Evolutionary conservation across 92 coral and sea anemone genomes (phyloP), one percentile per base, ranked within the genome.

Genomic region (Isaurus tuberculatus): DNA sequence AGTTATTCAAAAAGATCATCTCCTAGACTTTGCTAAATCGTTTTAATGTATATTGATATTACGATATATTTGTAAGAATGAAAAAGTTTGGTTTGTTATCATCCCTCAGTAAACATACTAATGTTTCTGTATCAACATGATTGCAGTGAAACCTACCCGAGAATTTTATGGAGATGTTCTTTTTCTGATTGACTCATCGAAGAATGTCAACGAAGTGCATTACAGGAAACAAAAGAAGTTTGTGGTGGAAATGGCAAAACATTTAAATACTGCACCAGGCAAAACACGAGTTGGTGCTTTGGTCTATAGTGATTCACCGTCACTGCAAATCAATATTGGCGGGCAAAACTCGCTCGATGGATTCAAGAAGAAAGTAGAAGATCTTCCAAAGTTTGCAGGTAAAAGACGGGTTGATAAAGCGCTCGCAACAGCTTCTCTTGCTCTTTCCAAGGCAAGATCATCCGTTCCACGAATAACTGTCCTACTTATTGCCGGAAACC

Each of bases 131-230:
- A 26, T 63, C 63, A 55, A 57, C 27, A n/a, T n/a, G 6, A 26
- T 29, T 48, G 65, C 28, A 19, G 80, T 74, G 43, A 74, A 74
- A 16, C 48, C 43, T 7, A 29, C 46, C 10, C 46, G 28, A 43
- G 65, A 31, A 7, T 74, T 74, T 57, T 42, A 49, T 30, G 80
- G 80, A 11, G 96, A 92, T 37, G 77, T 92, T 53, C 78, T 90
- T n/a, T 92, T 90, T 60, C 70, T 92, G n/a, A 84, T 90, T 8
- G 96, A 92, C 48, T 92, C 96, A 0, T 92, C 96, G 32, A 60
- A 79, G 27, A 49, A 74, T 64, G 84, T 92, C 70, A 73, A 51
- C 40, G 74, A 11, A 60, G 64, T 48, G 25, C 81, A 74, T n/a
- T 92, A 84, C 85, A 34, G 77, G 15, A 70, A 71, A 67, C 88